These are phyloP conservation scores for Danio choprae DNA, from an alignment of 2,797 vertebrate genomes.

Conservation along the genomic window DNA sequence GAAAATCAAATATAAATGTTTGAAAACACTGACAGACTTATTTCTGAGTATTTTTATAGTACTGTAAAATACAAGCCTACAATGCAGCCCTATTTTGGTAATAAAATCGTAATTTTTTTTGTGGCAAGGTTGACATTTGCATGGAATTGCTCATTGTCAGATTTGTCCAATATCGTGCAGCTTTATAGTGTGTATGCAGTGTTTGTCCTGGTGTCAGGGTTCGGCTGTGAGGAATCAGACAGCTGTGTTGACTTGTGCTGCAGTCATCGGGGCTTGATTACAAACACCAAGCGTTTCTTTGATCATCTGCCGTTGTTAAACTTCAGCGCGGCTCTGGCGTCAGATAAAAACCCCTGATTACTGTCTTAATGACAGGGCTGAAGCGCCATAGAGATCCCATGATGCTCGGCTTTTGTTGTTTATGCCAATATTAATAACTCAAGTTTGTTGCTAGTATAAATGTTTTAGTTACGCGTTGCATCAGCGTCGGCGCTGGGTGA, in stretches of 20 bases:
- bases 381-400: conserved; percentile 31
- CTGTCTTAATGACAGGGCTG: conserved; percentile 53
- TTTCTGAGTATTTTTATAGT: no score
- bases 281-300: conserved; percentile 57
- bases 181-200: no score
- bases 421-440: background rate
- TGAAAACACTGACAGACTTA: no score
- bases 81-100: no score
- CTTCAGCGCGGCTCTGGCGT: conserved; percentile 36
- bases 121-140: no score
- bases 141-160: no score
- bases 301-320: conserved; percentile 57
- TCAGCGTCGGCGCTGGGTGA: background rate
- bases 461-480: conserved; percentile 1
- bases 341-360: conserved; percentile 49
- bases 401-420: conserved; percentile 31
- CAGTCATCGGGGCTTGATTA: conserved; percentile 47
- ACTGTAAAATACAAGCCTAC: no score
- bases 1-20: no score
- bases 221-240: conserved; percentile 63
- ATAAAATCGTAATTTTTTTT: no score
- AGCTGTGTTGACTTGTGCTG: conserved; percentile 55
- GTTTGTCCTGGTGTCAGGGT: conserved; percentile 16
- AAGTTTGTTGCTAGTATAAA: background rate
- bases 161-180: no score